These are phyloP conservation scores for Neocloeon triangulifer DNA, from an alignment of 1,140 invertebrate species.

Conservation along the genomic window DNA sequence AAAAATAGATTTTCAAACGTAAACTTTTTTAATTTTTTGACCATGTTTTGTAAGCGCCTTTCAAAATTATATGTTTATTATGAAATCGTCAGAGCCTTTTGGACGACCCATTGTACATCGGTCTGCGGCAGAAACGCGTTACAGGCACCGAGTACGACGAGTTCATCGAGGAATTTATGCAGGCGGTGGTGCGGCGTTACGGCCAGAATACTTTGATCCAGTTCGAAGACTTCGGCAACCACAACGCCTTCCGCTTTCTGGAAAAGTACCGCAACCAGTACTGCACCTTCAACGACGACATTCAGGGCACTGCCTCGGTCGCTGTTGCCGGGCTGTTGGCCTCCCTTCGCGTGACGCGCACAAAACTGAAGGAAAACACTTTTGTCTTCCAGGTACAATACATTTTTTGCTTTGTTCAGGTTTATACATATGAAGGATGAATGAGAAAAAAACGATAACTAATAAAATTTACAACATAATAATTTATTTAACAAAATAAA, in stretches of 20 bases:
- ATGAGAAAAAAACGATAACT: no score
- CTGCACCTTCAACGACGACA: constrained; percentile 92
- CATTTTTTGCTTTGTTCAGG: no score
- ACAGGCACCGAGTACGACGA: constrained; percentile 68
- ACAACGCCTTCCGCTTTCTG: constrained; percentile 70
- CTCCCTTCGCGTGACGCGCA: constrained; percentile 51
- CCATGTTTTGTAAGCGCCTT: no score
- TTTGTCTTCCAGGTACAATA: constrained; percentile 74
- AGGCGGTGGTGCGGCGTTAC: constrained; percentile 61
- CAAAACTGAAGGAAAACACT: constrained; percentile 49
- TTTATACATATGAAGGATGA: no score
- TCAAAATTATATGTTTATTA: no score
- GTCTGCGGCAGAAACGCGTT: constrained; percentile 58
- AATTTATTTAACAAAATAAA: no score
- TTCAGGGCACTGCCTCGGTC: constrained; percentile 79
- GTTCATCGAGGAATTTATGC: constrained; percentile 95
- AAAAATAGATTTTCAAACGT: no score
- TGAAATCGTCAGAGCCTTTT: constrained; percentile 32
- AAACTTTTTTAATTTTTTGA: no score
- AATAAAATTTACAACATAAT: no score
- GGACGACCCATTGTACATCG: constrained; percentile 82
- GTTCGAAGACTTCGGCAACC: constrained; percentile 89
- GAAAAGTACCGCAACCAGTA: constrained; percentile 63
- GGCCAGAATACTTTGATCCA: constrained; percentile 64
- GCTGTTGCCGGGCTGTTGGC: constrained; percentile 80